These are phyloP conservation scores for Amaurobius ferox DNA, from an alignment of 2,888 invertebrate genomes.

Conservation along the genomic window DNA sequence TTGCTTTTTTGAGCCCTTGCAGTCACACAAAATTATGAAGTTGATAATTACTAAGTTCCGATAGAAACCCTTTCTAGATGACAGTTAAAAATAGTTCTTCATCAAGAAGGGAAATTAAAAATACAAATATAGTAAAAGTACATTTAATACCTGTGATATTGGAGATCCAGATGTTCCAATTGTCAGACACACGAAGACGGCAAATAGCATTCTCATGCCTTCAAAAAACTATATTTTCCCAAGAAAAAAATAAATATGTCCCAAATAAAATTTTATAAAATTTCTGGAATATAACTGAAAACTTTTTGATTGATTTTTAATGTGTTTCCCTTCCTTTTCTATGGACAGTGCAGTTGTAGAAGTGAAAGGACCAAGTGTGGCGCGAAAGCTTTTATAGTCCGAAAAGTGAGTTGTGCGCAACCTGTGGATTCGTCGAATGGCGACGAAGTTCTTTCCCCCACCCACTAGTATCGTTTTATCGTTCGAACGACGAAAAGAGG, in stretches of 20 bases:
- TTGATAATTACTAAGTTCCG: too few species aligned
- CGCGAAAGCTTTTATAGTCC: background rate
- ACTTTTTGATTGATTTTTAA: background rate
- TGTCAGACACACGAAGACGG: background rate
- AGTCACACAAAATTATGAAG: too few species aligned
- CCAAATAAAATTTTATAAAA: background rate
- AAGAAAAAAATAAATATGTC: too few species aligned
- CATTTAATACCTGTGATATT: background rate
- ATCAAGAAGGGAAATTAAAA: too few species aligned
- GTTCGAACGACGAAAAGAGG: background rate
- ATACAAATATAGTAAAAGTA: too few species aligned
- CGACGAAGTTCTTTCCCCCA: conserved; percentile 1
- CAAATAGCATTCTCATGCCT: background rate
- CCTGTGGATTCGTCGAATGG: conserved; percentile 7
- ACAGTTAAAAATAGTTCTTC: too few species aligned
- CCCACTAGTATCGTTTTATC: background rate
- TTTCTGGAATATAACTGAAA: background rate
- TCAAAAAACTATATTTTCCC: background rate
- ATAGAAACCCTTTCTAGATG: too few species aligned
- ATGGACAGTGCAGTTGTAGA: background rate
- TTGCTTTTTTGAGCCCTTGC: too few species aligned
- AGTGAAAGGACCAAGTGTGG: background rate
- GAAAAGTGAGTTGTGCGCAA: background rate
- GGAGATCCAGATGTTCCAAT: background rate
- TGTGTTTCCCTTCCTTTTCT: background rate